phyloP scores from a whole-genome alignment of 2,113 vertebrate species.

The Strix uralensis region DNA sequence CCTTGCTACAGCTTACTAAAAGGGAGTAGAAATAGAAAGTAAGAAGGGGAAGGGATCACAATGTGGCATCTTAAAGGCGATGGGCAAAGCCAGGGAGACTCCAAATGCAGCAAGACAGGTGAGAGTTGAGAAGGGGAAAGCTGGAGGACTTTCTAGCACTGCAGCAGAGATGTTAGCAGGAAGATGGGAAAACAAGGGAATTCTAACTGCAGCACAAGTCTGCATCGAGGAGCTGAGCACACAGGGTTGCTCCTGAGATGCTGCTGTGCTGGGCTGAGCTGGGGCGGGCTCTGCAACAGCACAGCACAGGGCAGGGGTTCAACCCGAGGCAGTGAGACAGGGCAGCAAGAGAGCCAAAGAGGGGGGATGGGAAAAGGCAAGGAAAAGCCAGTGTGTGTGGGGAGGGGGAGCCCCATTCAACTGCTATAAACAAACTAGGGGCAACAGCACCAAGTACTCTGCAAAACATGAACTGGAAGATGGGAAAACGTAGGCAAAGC shows the following conservation, averaged over 20 bases:
- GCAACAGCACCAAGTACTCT: neutral
- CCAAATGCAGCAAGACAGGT: neutral
- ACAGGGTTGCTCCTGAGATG: neutral
- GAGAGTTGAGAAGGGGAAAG: neutral
- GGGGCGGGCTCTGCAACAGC: neutral
- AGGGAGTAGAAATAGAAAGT: neutral
- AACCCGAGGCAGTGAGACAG: accelerated
- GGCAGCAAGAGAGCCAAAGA: neutral
- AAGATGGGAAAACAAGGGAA: neutral
- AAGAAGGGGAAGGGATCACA: neutral
- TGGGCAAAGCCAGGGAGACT: neutral
- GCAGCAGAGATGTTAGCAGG: neutral
- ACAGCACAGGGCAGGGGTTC: neutral
- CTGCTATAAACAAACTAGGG: neutral
- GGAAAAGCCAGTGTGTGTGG: neutral
- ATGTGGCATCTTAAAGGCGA: neutral
- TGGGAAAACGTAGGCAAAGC: neutral
- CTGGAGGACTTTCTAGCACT: neutral
- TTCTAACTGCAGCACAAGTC: neutral
- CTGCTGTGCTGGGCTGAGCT: neutral
- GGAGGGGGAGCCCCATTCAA: accelerated
- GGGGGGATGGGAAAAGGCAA: neutral
- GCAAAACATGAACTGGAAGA: neutral
- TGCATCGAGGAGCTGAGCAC: neutral
- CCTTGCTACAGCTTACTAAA: neutral